Evolutionary conservation across 1,140 invertebrate genomes (phyloP).

Genomic region (Drosophila ogumai): DNA sequence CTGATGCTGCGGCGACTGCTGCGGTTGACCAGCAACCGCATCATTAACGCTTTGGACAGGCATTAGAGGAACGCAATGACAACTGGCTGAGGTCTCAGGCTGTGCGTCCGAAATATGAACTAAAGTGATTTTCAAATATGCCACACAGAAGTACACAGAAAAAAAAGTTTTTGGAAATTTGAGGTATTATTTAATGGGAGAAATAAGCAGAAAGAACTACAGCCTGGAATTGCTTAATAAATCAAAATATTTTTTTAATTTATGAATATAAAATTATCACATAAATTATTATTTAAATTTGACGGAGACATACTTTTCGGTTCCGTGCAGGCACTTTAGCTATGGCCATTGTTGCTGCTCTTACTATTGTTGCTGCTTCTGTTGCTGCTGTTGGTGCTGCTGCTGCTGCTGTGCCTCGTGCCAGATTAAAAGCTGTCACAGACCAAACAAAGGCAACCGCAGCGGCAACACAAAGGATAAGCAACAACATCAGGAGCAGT

Average conservation of each 20-base stretch:
- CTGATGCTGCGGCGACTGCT: constrained; percentile 40
- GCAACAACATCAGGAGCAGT: constrained; percentile 47
- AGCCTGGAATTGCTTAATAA: neutral
- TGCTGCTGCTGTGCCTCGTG: constrained; percentile 61
- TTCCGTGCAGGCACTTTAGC: constrained; percentile 55
- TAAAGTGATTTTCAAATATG: constrained; percentile 83
- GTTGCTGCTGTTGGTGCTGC: constrained; percentile 15
- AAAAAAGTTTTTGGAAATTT: neutral
- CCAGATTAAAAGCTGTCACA: constrained; percentile 83
- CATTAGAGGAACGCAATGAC: constrained; percentile 71
- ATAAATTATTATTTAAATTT: neutral
- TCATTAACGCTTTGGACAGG: constrained; percentile 72
- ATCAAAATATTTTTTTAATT: neutral
- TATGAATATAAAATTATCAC: neutral
- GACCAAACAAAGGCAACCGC: constrained; percentile 81
- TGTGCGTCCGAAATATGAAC: constrained; percentile 59
- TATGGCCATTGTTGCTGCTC: constrained; percentile 37
- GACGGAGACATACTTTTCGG: neutral
- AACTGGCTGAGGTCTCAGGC: constrained; percentile 77
- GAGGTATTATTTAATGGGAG: neutral
- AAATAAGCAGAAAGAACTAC: neutral
- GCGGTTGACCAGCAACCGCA: constrained; percentile 67
- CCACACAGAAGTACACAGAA: constrained; percentile 18
- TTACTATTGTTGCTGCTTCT: constrained; percentile 29
- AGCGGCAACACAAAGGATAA: constrained; percentile 74